phyloP scores from a whole-genome alignment of 2,113 vertebrate genomes.

The Tympanuchus pallidicinctus region DNA sequence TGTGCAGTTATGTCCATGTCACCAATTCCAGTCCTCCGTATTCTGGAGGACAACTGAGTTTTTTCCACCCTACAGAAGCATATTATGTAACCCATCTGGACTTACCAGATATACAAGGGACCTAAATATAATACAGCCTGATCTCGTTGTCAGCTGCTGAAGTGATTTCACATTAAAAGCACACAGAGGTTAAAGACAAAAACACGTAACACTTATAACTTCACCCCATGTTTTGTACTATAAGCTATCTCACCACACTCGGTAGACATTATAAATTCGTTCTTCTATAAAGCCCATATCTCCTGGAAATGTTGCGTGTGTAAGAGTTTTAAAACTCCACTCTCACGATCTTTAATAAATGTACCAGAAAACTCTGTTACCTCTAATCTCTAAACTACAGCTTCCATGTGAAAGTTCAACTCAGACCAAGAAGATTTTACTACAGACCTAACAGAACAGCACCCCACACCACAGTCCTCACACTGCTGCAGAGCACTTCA shows the following conservation, averaged over 20 bases:
- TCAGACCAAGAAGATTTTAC: background rate
- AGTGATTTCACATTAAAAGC: background rate
- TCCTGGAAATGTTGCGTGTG: background rate
- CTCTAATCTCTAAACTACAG: background rate
- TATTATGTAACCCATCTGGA: background rate
- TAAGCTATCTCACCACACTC: background rate
- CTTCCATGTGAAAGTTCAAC: background rate
- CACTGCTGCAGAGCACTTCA: background rate
- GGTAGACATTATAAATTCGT: background rate
- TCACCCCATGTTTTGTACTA: background rate
- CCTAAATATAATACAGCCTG: background rate
- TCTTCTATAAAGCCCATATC: background rate
- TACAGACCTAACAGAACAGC: background rate
- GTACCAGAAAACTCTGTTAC: background rate
- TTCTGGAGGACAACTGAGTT: background rate
- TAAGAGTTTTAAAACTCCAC: background rate
- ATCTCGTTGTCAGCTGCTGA: background rate
- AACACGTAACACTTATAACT: background rate
- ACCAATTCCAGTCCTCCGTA: background rate
- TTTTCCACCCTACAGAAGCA: background rate
- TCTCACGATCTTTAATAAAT: background rate
- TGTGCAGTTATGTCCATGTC: background rate
- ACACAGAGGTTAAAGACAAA: background rate
- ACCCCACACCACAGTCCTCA: background rate
- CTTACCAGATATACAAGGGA: background rate